phyloP scores from a whole-genome alignment of 1,140 invertebrate species.

The Philotrypesis tridentata region DNA sequence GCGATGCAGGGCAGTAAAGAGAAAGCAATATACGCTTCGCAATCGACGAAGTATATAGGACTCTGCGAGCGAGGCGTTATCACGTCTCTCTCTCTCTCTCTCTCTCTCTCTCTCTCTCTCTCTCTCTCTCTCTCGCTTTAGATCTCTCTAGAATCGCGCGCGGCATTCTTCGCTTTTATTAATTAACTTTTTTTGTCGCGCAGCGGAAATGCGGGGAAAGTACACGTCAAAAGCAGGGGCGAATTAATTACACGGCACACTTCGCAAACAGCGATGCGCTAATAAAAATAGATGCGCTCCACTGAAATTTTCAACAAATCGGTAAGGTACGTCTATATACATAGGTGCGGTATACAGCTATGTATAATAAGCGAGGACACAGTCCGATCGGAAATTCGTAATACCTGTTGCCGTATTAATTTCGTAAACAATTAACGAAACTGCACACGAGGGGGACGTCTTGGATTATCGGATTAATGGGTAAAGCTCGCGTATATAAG shows the following conservation, averaged over 20 bases:
- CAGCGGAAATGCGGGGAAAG: neutral
- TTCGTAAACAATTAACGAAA: slow-evolving; percentile 28
- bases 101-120: too few species aligned
- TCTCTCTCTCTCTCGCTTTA: too few species aligned
- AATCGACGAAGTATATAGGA: neutral
- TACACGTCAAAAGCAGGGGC: neutral
- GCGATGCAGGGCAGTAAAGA: neutral
- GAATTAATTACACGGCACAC: neutral
- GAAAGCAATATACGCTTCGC: neutral
- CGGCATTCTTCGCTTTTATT: slow-evolving; percentile 1
- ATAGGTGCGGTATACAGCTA: too few species aligned
- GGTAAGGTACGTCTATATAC: too few species aligned
- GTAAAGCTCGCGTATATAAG: neutral
- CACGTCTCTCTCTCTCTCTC: too few species aligned
- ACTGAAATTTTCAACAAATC: neutral
- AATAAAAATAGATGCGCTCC: neutral
- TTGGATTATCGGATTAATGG: slow-evolving; percentile 8
- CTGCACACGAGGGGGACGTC: neutral
- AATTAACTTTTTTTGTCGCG: slow-evolving; percentile 15
- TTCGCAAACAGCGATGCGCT: neutral
- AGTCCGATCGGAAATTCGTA: neutral
- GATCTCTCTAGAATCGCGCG: too few species aligned
- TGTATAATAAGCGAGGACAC: too few species aligned
- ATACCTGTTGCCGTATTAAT: slow-evolving; percentile 21
- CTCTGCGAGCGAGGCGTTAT: neutral